Evolutionary conservation across 2,113 vertebrate genomes (phyloP).

Genomic region (Penelope pileata): DNA sequence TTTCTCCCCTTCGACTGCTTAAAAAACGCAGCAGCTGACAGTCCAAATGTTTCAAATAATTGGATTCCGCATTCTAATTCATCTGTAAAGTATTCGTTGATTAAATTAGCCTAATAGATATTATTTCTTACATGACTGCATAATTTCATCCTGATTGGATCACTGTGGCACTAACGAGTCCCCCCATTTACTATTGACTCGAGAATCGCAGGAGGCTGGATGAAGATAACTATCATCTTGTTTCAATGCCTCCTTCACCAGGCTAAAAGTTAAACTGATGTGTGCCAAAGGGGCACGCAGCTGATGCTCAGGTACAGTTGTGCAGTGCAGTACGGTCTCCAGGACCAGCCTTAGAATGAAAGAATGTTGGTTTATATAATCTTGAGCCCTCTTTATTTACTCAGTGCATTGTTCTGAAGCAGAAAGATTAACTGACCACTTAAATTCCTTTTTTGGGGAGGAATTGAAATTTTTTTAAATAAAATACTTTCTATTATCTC

Average conservation of each 20-base stretch:
- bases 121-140: conserved; percentile 94
- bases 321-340: background rate
- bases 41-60: conserved; percentile 90
- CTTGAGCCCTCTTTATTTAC: conserved; percentile 38
- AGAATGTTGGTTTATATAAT: conserved; percentile 35
- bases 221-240: conserved; percentile 75
- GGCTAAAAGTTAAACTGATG: conserved; percentile 82
- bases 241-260: conserved; percentile 55
- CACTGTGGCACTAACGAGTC: conserved; percentile 82
- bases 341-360: conserved; percentile 15
- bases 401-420: conserved; percentile 44
- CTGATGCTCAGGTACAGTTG: conserved; percentile 48
- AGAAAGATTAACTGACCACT: conserved; percentile 41
- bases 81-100: conserved; percentile 95
- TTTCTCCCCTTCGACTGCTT: conserved; percentile 19
- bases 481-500: conserved; percentile 63
- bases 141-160: conserved; percentile 83
- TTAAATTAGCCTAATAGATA: conserved; percentile 99
- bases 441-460: background rate
- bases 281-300: conserved; percentile 51
- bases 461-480: conserved; percentile 57
- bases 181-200: conserved; percentile 89
- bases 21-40: conserved; percentile 75
- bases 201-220: conserved; percentile 80
- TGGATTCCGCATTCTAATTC: conserved; percentile 94